Base-by-base conservation (phyloP, 2,113 vertebrate species). In the Paralichthys olivaceus region DNA sequence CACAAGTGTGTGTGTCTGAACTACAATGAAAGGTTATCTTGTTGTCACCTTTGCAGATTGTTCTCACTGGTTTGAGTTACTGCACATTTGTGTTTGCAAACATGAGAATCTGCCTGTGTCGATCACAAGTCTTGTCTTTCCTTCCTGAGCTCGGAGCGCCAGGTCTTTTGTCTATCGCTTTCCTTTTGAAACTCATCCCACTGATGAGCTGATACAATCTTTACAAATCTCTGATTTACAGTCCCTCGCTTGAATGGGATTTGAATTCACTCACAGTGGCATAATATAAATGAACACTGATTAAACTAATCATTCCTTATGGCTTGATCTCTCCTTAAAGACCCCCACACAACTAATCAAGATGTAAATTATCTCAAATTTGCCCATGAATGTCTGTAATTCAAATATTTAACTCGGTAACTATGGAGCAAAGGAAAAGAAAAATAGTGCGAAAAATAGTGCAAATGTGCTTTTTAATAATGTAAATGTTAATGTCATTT, bases 1-100 rank as follows among this genome's bases (percentile, higher is more conserved):
- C 54, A 17, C 14, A 4, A 7, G 45, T 19, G 45, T 49, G 45
- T 17, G 19, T 22, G 59, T 45, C 40, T 47, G 23, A 60, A 19
- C 65, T 23, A n/a, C 40, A 51, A 66, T 67, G 55, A 81, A 58
- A 81, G 77, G 81, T 70, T 81, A 86, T 84, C 71, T 77, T 32
- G 65, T 73, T 77, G 81, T 55, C 57, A 45, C 60, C 66, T 57
- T 59, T 40, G 25, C 32, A 26, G 64, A 47, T 37, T 77, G 63
- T 49, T 62, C 64, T 61, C 37, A 58, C 67, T 1, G 19, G 45
- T 49, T 17, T 15, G 57, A 70, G 69, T 53, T n/a, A 15, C 49
- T n/a, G 6, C 15, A 28, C 23, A 28, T 17, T 56, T 1, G 55
- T 15, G 25, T 14, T 57, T 57, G 53, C 49, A 8, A 53, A 63